Conservation (phyloP, 2,888 invertebrate genomes). For the Resseliella maxima region DNA sequence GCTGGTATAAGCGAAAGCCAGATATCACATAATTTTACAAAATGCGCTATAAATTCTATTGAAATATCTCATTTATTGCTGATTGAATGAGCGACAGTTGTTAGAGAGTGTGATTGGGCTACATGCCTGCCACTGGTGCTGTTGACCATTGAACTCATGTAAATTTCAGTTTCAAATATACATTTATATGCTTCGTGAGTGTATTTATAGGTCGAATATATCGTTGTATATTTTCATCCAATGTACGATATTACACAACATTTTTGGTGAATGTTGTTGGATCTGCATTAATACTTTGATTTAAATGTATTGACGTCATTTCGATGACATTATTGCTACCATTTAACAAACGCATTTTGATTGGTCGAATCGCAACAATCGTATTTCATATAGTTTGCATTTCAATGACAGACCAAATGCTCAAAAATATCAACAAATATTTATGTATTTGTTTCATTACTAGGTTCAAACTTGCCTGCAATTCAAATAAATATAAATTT, state of each 20-base stretch:
- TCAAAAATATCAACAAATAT: background rate
- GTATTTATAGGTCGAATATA: constrained; percentile 2
- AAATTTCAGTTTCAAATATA: background rate
- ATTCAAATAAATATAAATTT: background rate
- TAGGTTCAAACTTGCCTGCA: background rate
- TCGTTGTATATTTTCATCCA: background rate
- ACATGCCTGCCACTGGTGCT: background rate
- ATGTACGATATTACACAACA: background rate
- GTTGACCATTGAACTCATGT: constrained; percentile 25
- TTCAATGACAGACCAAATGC: background rate
- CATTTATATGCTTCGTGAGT: constrained; percentile 1
- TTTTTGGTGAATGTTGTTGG: background rate
- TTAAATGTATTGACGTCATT: background rate
- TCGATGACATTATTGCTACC: no score
- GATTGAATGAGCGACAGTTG: background rate
- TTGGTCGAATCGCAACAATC: background rate
- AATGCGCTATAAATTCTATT: background rate
- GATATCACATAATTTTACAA: background rate
- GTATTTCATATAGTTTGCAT: background rate
- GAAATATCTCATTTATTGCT: background rate
- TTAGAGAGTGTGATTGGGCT: background rate
- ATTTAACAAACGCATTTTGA: no score
- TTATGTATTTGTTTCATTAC: background rate
- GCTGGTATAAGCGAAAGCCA: background rate
- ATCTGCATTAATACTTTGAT: background rate